phyloP scores from a whole-genome alignment of 2,888 invertebrate genomes.

The Diadegma fenestrale region DNA sequence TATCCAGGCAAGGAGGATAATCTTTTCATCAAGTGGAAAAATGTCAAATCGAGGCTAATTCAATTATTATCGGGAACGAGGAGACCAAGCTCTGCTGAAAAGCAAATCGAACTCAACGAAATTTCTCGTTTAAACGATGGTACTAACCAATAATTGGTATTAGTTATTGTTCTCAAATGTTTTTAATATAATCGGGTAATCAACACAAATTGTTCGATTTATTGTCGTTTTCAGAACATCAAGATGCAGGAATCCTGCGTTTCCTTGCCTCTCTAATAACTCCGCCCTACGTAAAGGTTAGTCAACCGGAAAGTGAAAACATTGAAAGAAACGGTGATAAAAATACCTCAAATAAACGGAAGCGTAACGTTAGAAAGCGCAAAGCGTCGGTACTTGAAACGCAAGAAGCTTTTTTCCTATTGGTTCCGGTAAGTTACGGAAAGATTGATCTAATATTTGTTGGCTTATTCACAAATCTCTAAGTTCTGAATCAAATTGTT shows the following conservation, averaged over 20 bases:
- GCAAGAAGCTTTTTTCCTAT: constrained; percentile 22
- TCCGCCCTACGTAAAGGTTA: background rate
- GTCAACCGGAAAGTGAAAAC: background rate
- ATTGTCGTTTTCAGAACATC: constrained; percentile 1
- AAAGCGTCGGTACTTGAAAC: constrained; percentile 15
- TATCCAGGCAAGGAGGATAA: constrained; percentile 7
- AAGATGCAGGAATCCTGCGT: constrained; percentile 1
- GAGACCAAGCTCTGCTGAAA: constrained; percentile 8
- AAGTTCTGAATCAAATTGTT: background rate
- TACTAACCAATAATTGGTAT: background rate
- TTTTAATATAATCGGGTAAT: background rate
- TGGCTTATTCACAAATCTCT: background rate
- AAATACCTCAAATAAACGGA: background rate
- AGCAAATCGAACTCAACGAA: background rate
- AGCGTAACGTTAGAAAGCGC: background rate
- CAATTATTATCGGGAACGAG: background rate
- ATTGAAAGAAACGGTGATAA: background rate
- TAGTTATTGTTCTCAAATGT: background rate
- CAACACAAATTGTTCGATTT: background rate
- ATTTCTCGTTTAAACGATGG: constrained; percentile 5
- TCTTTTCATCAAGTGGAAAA: constrained; percentile 11
- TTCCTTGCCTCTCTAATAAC: background rate
- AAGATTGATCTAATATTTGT: background rate
- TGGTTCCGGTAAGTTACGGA: constrained; percentile 7
- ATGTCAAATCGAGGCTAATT: background rate